Evolutionary conservation across 2,113 vertebrate genomes (phyloP).

Genomic region (Mus pahari): DNA sequence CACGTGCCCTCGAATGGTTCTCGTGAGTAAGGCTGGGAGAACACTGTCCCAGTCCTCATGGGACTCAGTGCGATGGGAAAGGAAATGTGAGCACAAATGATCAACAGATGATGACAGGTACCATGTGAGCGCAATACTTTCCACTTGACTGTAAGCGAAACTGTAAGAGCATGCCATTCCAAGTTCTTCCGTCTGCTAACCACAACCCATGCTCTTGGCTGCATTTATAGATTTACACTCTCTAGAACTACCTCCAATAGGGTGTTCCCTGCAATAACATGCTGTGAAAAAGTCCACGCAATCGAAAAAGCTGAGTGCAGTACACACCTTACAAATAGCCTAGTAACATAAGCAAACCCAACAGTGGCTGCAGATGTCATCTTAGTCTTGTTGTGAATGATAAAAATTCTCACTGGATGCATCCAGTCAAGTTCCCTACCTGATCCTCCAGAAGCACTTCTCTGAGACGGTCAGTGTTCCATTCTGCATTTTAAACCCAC

Average conservation of each 20-base stretch:
- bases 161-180: not conserved
- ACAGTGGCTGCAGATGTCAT: not conserved
- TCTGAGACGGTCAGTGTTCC: not conserved
- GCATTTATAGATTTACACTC: not conserved
- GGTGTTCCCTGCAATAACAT: constrained; percentile 40
- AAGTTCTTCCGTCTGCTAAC: not conserved
- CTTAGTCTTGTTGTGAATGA: not conserved
- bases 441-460: not conserved
- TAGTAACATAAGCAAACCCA: constrained; percentile 68
- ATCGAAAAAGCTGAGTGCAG: not conserved
- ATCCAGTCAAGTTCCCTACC: not conserved
- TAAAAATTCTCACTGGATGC: constrained; percentile 50
- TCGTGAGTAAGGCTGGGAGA: not conserved
- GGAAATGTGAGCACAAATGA: not conserved
- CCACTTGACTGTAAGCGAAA: not conserved
- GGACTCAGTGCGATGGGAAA: not conserved
- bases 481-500: not conserved
- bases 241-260: not conserved
- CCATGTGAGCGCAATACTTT: not conserved
- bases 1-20: not conserved
- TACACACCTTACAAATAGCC: constrained; percentile 49
- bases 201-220: not conserved
- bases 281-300: constrained; percentile 8
- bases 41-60: not conserved
- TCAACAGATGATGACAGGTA: not conserved